A percentile compares a stretch with the other conserved stretches of the same genome.
Conservation (phyloP, 1,140 invertebrate species). For the Rhagoletis zephyria region DNA sequence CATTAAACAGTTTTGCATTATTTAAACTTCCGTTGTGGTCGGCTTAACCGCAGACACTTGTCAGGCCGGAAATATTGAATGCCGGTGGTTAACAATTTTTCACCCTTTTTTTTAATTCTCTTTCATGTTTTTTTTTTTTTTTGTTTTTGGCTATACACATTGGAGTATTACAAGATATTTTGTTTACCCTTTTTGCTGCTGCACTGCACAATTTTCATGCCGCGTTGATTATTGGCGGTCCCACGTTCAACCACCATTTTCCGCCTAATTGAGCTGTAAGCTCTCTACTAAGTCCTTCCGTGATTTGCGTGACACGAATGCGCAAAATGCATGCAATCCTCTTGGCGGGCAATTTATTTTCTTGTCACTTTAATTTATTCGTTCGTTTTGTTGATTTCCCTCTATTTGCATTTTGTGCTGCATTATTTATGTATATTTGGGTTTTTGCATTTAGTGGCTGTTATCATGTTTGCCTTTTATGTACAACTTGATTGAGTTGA, state of each 20-base stretch:
- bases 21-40: conserved; percentile 51
- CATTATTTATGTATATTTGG: not conserved
- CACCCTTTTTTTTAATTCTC: not conserved
- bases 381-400: not conserved
- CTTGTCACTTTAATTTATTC: conserved; percentile 27
- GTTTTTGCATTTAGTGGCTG: too few species aligned
- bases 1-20: conserved; percentile 52
- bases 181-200: not conserved
- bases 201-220: conserved; percentile 27
- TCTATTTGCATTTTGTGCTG: not conserved
- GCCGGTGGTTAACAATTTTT: conserved; percentile 22
- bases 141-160: not conserved
- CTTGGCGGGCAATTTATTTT: not conserved
- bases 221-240: not conserved
- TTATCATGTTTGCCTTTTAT: too few species aligned
- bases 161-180: not conserved
- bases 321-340: not conserved
- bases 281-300: conserved; percentile 27
- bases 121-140: not conserved
- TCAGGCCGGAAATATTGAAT: conserved; percentile 52
- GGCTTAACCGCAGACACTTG: conserved; percentile 46
- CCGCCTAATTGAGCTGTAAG: conserved; percentile 49
- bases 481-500: too few species aligned
- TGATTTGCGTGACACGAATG: conserved; percentile 47
- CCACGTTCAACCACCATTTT: not conserved